Percentiles rank a stretch among this genome's conserved stretches.
phyloP scores from a whole-genome alignment of 2,797 vertebrate species.

The Alcedo quadribrachys region DNA sequence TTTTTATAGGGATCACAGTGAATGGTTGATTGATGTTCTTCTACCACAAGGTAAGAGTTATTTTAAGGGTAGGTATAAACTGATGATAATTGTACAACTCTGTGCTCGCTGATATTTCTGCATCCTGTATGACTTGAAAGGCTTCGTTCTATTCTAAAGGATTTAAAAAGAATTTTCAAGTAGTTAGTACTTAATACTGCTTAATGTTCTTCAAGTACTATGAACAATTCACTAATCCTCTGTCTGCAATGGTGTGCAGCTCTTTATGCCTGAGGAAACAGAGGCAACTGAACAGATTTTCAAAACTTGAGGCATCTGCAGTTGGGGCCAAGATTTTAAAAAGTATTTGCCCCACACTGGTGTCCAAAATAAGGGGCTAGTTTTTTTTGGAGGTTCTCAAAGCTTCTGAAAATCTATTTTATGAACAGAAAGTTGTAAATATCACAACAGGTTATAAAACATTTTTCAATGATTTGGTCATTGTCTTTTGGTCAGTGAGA shows the following conservation, averaged over 20 bases:
- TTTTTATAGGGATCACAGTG: slow-evolving; percentile 89
- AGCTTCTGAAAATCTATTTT: neutral
- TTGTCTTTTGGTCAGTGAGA: neutral
- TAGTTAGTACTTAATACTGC: neutral
- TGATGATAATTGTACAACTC: neutral
- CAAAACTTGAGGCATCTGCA: neutral
- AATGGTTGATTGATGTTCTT: slow-evolving; percentile 98
- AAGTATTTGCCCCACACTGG: neutral
- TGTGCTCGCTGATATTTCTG: neutral
- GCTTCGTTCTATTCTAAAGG: neutral
- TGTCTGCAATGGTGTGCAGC: neutral
- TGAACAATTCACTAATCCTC: neutral
- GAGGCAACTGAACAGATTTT: neutral
- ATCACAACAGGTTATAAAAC: neutral
- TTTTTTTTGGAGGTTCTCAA: neutral
- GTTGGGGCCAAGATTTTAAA: neutral
- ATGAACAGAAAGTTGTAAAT: neutral
- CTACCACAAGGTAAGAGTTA: slow-evolving; percentile 94
- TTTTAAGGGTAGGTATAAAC: slow-evolving; percentile 58
- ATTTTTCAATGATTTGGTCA: neutral
- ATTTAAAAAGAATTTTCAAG: neutral
- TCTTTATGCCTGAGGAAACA: neutral
- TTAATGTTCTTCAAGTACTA: neutral
- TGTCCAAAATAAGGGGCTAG: neutral
- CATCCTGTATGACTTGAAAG: neutral